phyloP scores from a whole-genome alignment of 2,113 vertebrate genomes.

The Sander lucioperca region DNA sequence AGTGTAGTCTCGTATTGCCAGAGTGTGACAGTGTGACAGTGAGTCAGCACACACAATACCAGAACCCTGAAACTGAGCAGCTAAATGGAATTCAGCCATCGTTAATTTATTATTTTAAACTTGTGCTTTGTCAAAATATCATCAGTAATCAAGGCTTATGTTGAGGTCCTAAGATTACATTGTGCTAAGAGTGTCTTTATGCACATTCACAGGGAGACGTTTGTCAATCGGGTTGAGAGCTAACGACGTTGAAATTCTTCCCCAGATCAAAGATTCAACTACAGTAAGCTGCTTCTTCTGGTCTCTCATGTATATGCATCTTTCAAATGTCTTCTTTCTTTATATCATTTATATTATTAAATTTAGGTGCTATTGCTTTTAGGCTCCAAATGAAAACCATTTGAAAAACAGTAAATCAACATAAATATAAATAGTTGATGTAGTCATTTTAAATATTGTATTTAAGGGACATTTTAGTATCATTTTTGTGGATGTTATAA shows the following conservation, averaged over 20 bases:
- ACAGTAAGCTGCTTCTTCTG: constrained; percentile 62
- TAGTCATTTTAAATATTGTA: neutral
- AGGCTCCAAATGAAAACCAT: neutral
- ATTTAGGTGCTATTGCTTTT: neutral
- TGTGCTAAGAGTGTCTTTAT: neutral
- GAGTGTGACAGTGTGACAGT: too few species aligned
- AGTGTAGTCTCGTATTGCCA: too few species aligned
- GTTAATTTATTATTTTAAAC: too few species aligned
- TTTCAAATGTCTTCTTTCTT: neutral
- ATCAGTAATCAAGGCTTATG: neutral
- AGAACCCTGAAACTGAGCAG: neutral
- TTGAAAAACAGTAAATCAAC: neutral
- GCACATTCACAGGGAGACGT: constrained; percentile 79
- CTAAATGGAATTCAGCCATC: neutral
- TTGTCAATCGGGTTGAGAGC: constrained; percentile 86
- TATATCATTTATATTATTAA: neutral
- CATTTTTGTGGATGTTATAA: neutral
- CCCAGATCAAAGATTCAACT: constrained; percentile 43
- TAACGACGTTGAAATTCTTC: constrained; percentile 53
- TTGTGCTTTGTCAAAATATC: neutral
- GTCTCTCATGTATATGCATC: neutral
- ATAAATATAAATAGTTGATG: neutral
- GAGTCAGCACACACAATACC: too few species aligned
- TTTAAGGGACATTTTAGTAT: neutral
- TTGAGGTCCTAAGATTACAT: neutral